Percentiles rank a stretch among this genome's conserved stretches.
These are phyloP conservation scores for Oreocharis arfaki DNA, from an alignment of 2,113 vertebrate species.

Conservation along the genomic window DNA sequence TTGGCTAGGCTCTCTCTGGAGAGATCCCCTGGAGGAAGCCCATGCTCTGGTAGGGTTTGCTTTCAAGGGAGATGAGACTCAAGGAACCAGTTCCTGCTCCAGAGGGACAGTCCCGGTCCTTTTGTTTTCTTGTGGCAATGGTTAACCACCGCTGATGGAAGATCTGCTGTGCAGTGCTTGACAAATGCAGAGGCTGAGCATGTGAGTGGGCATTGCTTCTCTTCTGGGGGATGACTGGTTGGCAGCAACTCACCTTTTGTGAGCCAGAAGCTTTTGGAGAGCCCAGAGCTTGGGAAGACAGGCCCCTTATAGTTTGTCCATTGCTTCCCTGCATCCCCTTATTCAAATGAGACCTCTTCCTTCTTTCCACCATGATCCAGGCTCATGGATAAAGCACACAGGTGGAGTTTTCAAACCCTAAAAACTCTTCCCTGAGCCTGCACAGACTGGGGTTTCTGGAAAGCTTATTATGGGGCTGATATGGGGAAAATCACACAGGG, in stretches of 20 bases:
- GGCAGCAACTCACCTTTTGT: neutral
- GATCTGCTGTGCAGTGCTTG: neutral
- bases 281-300: neutral
- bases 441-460: neutral
- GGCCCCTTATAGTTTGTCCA: neutral
- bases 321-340: fast-evolving
- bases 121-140: neutral
- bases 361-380: neutral
- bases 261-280: neutral
- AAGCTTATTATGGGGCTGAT: neutral
- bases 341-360: neutral
- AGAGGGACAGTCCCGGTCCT: neutral
- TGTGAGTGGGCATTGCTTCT: neutral
- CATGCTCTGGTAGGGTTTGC: neutral
- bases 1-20: neutral
- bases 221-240: neutral
- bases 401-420: neutral
- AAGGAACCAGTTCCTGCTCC: neutral
- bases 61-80: neutral
- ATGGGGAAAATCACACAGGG: neutral
- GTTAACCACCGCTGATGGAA: neutral
- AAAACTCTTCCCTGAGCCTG: neutral
- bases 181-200: neutral
- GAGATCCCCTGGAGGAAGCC: neutral
- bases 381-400: neutral